These are phyloP conservation scores for Sciurus carolinensis DNA, from an alignment of 2,797 vertebrate genomes.

Conservation along the genomic window DNA sequence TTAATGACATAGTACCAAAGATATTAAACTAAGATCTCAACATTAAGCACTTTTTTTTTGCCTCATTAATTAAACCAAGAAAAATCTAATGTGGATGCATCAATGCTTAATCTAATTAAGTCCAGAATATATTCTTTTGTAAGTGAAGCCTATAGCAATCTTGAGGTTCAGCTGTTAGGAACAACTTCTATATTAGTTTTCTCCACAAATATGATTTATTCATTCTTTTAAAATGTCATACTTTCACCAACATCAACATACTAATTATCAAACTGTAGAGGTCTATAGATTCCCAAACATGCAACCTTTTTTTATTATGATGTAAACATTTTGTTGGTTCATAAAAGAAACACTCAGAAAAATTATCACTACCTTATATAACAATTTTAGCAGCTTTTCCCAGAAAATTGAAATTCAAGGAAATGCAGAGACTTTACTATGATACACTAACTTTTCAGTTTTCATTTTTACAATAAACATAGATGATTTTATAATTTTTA, in stretches of 20 bases:
- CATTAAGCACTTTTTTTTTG: slow-evolving; percentile 25
- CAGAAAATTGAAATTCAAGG: slow-evolving; percentile 7
- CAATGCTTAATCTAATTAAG: slow-evolving; percentile 54
- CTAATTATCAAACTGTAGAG: background rate
- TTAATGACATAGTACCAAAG: slow-evolving; percentile 39
- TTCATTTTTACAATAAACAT: background rate
- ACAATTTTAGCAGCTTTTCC: background rate
- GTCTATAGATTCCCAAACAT: background rate
- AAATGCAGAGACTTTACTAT: background rate
- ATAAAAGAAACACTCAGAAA: background rate
- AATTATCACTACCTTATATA: background rate
- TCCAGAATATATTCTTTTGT: slow-evolving; percentile 10
- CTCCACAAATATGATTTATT: background rate
- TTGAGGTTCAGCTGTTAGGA: background rate
- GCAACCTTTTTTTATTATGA: background rate
- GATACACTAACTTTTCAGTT: background rate
- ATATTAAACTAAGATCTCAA: slow-evolving; percentile 62
- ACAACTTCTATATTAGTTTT: background rate
- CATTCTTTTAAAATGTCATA: slow-evolving; percentile 13
- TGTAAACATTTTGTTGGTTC: background rate
- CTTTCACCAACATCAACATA: slow-evolving; percentile 5
- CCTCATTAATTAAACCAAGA: slow-evolving; percentile 61
- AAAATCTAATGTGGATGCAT: background rate
- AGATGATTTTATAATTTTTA: background rate
- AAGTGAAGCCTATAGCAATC: background rate